These are phyloP conservation scores for Cephonodes hylas DNA, from an alignment of 2,888 invertebrate species.

Conservation along the genomic window DNA sequence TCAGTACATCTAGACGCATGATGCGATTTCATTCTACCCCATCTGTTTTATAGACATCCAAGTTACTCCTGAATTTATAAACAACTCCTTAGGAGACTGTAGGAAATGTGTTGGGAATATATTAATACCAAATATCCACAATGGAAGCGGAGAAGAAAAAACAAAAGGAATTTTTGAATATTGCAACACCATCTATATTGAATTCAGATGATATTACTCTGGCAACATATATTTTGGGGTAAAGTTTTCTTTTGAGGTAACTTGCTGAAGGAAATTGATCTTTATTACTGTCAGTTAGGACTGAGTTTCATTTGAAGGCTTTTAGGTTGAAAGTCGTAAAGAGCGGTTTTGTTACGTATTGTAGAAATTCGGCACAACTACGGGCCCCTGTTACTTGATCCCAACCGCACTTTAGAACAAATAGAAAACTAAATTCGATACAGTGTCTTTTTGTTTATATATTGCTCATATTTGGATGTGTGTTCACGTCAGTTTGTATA, in stretches of 20 bases:
- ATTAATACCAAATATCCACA: slow-evolving; percentile 1
- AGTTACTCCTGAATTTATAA: slow-evolving; percentile 10
- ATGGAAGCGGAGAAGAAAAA: neutral
- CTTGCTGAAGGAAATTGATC: slow-evolving; percentile 6
- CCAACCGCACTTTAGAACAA: slow-evolving; percentile 31
- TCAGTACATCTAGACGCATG: neutral
- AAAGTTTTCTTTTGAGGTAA: neutral
- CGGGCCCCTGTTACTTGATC: slow-evolving; percentile 32
- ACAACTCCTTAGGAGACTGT: neutral
- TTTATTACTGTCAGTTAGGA: rapidly evolving
- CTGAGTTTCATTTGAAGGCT: neutral
- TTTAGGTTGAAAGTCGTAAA: slow-evolving; percentile 14
- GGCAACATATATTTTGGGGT: neutral
- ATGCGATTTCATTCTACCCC: neutral
- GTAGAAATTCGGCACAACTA: slow-evolving; percentile 35
- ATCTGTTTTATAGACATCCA: slow-evolving; percentile 3
- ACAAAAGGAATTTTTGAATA: slow-evolving; percentile 23
- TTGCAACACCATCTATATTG: slow-evolving; percentile 34
- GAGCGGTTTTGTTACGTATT: neutral
- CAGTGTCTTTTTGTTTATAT: neutral
- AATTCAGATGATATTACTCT: slow-evolving; percentile 35
- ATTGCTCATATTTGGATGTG: too few species aligned
- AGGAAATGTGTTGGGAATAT: neutral
- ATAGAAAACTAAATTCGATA: slow-evolving; percentile 21
- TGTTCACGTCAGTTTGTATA: neutral